Evolutionary conservation across 23 tunicate genomes (phyloP).

Genomic region (Halocynthia roretzi): DNA sequence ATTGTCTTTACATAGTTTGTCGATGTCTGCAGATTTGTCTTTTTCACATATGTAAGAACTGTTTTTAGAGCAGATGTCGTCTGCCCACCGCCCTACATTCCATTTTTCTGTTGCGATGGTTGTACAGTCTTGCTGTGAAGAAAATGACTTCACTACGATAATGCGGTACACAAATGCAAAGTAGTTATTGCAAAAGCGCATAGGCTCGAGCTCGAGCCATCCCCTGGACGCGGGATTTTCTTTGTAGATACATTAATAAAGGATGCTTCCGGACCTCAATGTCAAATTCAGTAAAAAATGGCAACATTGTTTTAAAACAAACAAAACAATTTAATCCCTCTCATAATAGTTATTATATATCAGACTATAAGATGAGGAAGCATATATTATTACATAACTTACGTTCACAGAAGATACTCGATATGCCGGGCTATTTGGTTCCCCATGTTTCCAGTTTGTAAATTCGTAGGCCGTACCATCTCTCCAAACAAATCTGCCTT

Average conservation of each 20-base stretch:
- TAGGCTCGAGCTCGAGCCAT: too few relatives aligned
- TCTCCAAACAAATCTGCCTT: constrained; percentile 83
- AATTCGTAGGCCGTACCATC: constrained; percentile 72
- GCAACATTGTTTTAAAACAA: too few relatives aligned
- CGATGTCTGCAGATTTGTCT: constrained; percentile 41
- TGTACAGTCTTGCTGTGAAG: constrained; percentile 68
- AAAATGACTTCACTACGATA: neutral
- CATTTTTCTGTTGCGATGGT: constrained; percentile 47
- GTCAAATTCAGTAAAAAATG: too few relatives aligned
- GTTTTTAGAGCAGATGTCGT: constrained; percentile 42
- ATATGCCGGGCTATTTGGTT: constrained; percentile 70
- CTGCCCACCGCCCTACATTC: constrained; percentile 81
- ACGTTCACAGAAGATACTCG: constrained; percentile 20
- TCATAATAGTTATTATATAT: too few relatives aligned
- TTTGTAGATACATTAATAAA: too few relatives aligned
- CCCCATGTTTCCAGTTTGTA: constrained; percentile 83
- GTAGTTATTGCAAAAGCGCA: neutral
- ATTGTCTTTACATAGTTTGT: constrained; percentile 57
- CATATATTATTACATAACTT: neutral
- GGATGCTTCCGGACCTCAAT: too few relatives aligned
- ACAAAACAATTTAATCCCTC: too few relatives aligned
- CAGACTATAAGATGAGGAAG: too few relatives aligned
- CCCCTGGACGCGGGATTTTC: too few relatives aligned
- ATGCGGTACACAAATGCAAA: neutral
- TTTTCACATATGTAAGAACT: constrained; percentile 79